These are phyloP conservation scores for Mesorhabditis spiculigera DNA, from an alignment of 2,888 invertebrate genomes.

Conservation along the genomic window DNA sequence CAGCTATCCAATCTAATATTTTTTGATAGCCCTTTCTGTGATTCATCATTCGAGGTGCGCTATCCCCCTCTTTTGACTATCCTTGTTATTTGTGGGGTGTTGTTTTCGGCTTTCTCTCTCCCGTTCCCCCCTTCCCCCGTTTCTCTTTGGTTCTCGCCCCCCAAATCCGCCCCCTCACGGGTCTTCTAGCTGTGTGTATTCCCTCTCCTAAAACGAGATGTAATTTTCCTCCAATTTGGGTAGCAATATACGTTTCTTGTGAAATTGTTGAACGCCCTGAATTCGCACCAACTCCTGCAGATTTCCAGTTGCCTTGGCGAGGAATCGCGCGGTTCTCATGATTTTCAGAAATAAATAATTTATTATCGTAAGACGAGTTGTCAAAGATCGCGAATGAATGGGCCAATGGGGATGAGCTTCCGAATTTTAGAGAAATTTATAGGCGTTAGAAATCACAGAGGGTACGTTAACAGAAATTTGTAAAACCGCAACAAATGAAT, in stretches of 20 bases:
- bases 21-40: neutral
- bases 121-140: neutral
- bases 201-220: neutral
- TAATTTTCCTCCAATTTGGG: neutral
- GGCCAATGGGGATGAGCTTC: too few species aligned
- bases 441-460: neutral
- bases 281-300: neutral
- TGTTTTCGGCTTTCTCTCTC: neutral
- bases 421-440: neutral
- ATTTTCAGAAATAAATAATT: neutral
- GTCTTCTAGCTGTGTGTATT: constrained; percentile 4
- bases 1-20: neutral
- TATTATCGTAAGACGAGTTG: neutral
- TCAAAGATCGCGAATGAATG: neutral
- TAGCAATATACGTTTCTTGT: neutral
- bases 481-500: neutral
- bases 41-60: neutral
- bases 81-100: neutral
- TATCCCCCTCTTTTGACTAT: neutral
- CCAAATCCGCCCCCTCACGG: neutral
- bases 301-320: too few species aligned
- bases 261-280: neutral
- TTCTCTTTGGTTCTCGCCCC: neutral
- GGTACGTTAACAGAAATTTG: neutral
- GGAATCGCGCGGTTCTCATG: too few species aligned